Percentiles rank a stretch among this genome's conserved stretches.
Conservation (phyloP, 2,797 vertebrate genomes). For the Spinus olivaceus region DNA sequence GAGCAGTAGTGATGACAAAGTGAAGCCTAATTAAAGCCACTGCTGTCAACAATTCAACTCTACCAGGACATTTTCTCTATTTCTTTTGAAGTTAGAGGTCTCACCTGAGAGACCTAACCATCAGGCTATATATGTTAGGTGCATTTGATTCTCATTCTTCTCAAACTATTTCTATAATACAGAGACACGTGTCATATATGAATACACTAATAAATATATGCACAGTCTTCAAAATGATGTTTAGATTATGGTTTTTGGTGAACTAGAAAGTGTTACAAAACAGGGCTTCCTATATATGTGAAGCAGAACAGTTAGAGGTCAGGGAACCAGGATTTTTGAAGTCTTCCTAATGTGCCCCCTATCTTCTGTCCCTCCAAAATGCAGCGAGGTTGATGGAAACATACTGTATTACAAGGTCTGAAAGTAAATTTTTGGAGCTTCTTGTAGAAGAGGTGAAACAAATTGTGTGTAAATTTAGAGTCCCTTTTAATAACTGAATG, state of each 20-base stretch:
- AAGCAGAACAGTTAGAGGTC: not conserved
- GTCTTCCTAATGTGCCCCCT: not conserved
- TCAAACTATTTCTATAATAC: not conserved
- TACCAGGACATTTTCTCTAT: not conserved
- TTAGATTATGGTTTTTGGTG: not conserved
- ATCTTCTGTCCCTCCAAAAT: not conserved
- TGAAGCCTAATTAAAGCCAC: constrained; percentile 15
- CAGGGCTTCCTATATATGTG: not conserved
- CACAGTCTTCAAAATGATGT: not conserved
- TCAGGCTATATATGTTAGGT: not conserved
- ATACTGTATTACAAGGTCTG: not conserved
- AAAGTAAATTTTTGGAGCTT: not conserved
- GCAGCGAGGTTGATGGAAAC: rapidly evolving
- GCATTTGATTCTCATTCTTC: not conserved
- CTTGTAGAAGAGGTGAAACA: not conserved
- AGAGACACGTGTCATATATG: not conserved
- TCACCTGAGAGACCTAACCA: not conserved
- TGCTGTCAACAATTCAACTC: not conserved
- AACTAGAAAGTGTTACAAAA: not conserved
- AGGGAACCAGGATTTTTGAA: not conserved
- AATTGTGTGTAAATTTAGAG: not conserved
- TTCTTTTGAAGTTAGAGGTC: not conserved
- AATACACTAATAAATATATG: not conserved
- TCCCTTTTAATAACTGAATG: not conserved
- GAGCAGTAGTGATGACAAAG: not conserved